A percentile compares a stretch with the other conserved stretches of the same genome.
These are phyloP conservation scores for Armadillidium nasatum DNA, from an alignment of 1,140 invertebrate genomes.

Conservation along the genomic window DNA sequence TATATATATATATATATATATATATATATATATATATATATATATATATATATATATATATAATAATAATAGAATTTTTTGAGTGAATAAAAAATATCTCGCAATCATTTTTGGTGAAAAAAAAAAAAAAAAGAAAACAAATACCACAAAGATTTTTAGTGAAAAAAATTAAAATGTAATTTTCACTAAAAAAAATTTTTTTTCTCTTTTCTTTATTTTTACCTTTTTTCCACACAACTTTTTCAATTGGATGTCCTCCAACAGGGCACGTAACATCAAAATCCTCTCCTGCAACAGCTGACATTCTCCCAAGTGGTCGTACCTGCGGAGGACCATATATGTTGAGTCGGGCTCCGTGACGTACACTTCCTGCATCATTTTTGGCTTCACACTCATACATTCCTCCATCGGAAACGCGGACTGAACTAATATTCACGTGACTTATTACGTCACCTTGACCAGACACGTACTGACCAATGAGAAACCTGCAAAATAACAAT, in stretches of 20 bases:
- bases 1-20: too few species aligned
- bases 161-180: too few species aligned
- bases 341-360: constrained; percentile 74
- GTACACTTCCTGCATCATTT: constrained; percentile 69
- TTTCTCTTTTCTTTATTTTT: constrained; percentile 41
- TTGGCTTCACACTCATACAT: constrained; percentile 74
- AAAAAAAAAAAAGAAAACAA: too few species aligned
- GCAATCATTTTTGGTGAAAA: too few species aligned
- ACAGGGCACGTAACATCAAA: constrained; percentile 52
- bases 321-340: constrained; percentile 64
- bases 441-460: constrained; percentile 76
- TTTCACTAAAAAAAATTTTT: too few species aligned
- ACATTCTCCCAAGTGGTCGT: constrained; percentile 51
- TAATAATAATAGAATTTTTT: too few species aligned
- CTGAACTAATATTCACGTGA: constrained; percentile 78
- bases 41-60: too few species aligned
- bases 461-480: constrained; percentile 74
- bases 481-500: constrained; percentile 56
- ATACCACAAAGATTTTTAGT: too few species aligned
- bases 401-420: constrained; percentile 76
- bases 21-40: too few species aligned
- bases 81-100: too few species aligned
- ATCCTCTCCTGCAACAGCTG: constrained; percentile 50
- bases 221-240: constrained; percentile 53
- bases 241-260: constrained; percentile 51